A percentile compares a stretch with the other conserved stretches of the same genome.
Evolutionary conservation across 2,113 vertebrate species (phyloP).

Genomic region (Dendrocopos noguchii): DNA sequence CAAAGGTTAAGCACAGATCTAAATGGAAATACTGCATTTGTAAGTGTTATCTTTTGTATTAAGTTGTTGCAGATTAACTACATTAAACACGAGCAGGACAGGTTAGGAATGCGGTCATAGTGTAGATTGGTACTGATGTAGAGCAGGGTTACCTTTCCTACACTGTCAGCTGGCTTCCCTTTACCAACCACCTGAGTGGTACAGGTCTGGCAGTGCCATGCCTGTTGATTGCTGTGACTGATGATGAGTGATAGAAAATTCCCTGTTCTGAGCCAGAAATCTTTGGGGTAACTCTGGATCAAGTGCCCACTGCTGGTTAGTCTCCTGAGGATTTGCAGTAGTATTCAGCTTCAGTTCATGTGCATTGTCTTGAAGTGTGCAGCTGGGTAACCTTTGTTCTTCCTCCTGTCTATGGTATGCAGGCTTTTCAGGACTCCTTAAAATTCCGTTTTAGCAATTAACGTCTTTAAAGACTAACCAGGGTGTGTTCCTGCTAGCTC

Average conservation of each 20-base stretch:
- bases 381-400: neutral
- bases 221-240: neutral
- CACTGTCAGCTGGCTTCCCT: neutral
- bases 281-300: neutral
- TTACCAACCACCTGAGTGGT: neutral
- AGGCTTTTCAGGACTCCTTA: neutral
- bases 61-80: neutral
- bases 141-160: neutral
- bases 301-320: neutral
- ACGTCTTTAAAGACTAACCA: neutral
- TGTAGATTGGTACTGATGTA: neutral
- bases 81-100: fast-evolving
- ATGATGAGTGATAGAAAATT: neutral
- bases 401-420: neutral
- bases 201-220: neutral
- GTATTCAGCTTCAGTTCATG: neutral
- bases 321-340: neutral
- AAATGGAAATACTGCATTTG: neutral
- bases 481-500: neutral
- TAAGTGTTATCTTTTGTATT: neutral
- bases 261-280: neutral
- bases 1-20: neutral
- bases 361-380: neutral
- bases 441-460: neutral
- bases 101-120: neutral